Evolutionary conservation across 2,113 vertebrate species (phyloP).

Genomic region (Hypomesus transpacificus): DNA sequence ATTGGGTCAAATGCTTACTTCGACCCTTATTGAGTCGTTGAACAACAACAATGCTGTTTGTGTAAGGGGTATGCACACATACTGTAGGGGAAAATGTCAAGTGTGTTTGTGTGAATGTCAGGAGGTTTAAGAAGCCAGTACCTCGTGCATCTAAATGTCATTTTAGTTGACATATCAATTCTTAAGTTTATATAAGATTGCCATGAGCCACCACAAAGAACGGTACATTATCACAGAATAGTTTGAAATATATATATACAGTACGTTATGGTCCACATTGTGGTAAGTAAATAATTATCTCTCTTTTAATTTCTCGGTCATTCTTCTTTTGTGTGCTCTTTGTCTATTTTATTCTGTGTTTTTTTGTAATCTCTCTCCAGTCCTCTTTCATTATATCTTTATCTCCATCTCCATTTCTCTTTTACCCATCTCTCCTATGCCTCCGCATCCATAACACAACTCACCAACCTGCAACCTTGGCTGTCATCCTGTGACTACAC

Average conservation of each 20-base stretch:
- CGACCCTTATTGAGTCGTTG: slow-evolving; percentile 23
- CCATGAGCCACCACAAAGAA: neutral
- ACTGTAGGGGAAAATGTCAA: slow-evolving; percentile 37
- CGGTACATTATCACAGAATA: neutral
- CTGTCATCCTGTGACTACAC: slow-evolving; percentile 36
- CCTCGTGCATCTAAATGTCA: slow-evolving; percentile 19
- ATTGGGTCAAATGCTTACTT: neutral
- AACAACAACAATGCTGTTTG: slow-evolving; percentile 25
- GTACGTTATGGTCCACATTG: neutral
- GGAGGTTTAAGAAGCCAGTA: slow-evolving; percentile 29
- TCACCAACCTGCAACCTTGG: slow-evolving; percentile 42
- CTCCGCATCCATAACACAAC: neutral
- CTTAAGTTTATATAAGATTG: neutral
- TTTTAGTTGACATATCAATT: slow-evolving; percentile 1
- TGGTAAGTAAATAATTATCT: no score
- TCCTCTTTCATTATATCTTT: neutral
- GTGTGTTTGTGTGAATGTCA: slow-evolving; percentile 39
- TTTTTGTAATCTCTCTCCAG: neutral
- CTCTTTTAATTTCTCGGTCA: no score
- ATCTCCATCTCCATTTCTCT: neutral
- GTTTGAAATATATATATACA: neutral
- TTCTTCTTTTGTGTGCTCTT: no score
- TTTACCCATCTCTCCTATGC: neutral
- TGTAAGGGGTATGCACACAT: neutral
- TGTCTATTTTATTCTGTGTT: neutral